Evolutionary conservation across 2,888 invertebrate species (phyloP), one percentile per base, ranked within the genome.

Genomic region (Lymantria monacha): DNA sequence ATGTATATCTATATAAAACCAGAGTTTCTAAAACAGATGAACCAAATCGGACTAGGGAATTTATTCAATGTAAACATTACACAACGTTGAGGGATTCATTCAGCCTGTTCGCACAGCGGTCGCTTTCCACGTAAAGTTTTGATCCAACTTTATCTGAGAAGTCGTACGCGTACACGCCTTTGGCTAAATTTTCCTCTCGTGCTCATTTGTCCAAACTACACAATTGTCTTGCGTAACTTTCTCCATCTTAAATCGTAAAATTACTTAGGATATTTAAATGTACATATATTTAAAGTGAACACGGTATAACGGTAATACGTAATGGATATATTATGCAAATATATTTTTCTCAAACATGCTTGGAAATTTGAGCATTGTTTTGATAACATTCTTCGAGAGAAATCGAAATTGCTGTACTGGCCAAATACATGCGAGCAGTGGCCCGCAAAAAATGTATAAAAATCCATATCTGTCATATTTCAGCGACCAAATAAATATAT

Each of bases 141-240:
- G 41, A 47, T 42, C 46, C 31, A 68, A 70, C 59, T 68, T 61
- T 51, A 53, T 54, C 45, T 41, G 42, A 46, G 50, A 51, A 56
- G 50, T 44, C 37, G 42, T 22, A 44, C 33, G 37, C 42, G 31
- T 61, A 49, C 50, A 55, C 55, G 33, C 33, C 53, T 42, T 47
- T 49, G 57, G 61, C 60, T 50, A 55, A 66, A 65, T 66, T 62
- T 61, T 65, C 55, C 51, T 65, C 41, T 48, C 42, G 48, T 45
- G 58, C 48, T 65, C 65, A 67, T 73, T 70, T 69, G 61, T 46
- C 55, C 61, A 69, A 75, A 70, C 72, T 76, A 61, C 56, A 55
- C 66, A 59, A 66, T 71, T 70, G 69, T 71, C 66, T 67, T 59
- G 40, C 22, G 22, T 22, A 33, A 33, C 44, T 51, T 52, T 57